A percentile compares a stretch with the other conserved stretches of the same genome.
Evolutionary conservation across 2,797 vertebrate genomes (phyloP).

Genomic region (Syngnathus rostellatus): DNA sequence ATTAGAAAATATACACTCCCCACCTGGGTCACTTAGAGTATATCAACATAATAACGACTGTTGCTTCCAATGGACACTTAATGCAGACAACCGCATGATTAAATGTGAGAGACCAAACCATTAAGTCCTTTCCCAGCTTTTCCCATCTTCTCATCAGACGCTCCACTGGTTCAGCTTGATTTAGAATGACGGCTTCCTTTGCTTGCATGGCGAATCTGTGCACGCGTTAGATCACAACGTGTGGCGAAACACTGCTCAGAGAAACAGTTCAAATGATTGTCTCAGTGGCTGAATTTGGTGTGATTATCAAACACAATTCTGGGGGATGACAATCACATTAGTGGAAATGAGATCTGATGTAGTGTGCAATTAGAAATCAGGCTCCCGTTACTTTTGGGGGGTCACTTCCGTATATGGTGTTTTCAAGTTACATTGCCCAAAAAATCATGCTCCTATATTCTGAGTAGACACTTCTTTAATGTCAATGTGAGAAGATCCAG

Average conservation of each 20-base stretch:
- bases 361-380: constrained; percentile 62
- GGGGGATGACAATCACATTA: constrained; percentile 65
- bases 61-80: constrained; percentile 34
- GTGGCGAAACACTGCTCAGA: constrained; percentile 33
- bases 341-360: constrained; percentile 58
- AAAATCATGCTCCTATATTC: constrained; percentile 43
- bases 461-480: not conserved
- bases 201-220: constrained; percentile 35
- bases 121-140: constrained; percentile 36
- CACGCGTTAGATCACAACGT: constrained; percentile 45
- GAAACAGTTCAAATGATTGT: constrained; percentile 48
- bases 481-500: not conserved
- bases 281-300: constrained; percentile 53
- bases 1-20: constrained; percentile 29
- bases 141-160: constrained; percentile 29
- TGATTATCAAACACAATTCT: constrained; percentile 59
- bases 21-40: constrained; percentile 31
- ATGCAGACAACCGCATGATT: constrained; percentile 31
- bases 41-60: constrained; percentile 33
- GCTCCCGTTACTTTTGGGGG: constrained; percentile 53
- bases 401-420: constrained; percentile 40
- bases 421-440: constrained; percentile 55
- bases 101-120: constrained; percentile 46
- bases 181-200: constrained; percentile 46
- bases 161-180: constrained; percentile 39